Base-by-base conservation (phyloP, 2,797 vertebrate species). In the Macrochelys suwanniensis region DNA sequence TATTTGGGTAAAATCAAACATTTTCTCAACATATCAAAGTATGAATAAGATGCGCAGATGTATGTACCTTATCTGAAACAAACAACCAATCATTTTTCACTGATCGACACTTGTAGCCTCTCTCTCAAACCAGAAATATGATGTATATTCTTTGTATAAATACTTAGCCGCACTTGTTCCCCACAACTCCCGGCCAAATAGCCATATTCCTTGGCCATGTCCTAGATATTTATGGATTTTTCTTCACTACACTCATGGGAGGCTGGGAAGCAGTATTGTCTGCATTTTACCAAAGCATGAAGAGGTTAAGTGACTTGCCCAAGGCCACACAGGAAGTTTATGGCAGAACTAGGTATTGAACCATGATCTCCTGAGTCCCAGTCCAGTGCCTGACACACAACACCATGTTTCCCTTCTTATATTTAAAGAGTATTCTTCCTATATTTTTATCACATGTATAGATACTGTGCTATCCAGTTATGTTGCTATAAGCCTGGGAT, bases 391-490 rank as follows among this genome's bases (percentile, higher is more conserved):
- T 33, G 77, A 50, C 85, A 49, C 28, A 77, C 3, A 61, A 11
- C n/a, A 87, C 37, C 19, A 78, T 45, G 47, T 5, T 0, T 1
- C 4, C 4, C 15, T 28, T 12, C 23, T 13, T 76, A 26, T 76
- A 47, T 28, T 76, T 76, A 47, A 76, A 76, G 42, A 76, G 6
- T 28, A 47, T 28, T 47, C 33, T n/a, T n/a, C 42, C 42, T 28
- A 21, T 0, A 5, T 2, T 21, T 28, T 33, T 7, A 59, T 17
- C 33, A 33, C 53, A 54, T 5, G 65, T 49, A 45, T 28, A 65
- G 28, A 25, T 1, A 4, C 1, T 0, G 9, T 0, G 2, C 11
- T 21, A 51, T 0, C 0, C 7, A 25, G 25, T 28, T 79, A 28
- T 51, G n/a, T 50, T 31, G 26, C 5, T 19, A 2, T 10, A n/a